A percentile compares a stretch with the other conserved stretches of the same genome.
Conservation (phyloP, 2,113 vertebrate genomes). For the Chaetodon trifascialis region DNA sequence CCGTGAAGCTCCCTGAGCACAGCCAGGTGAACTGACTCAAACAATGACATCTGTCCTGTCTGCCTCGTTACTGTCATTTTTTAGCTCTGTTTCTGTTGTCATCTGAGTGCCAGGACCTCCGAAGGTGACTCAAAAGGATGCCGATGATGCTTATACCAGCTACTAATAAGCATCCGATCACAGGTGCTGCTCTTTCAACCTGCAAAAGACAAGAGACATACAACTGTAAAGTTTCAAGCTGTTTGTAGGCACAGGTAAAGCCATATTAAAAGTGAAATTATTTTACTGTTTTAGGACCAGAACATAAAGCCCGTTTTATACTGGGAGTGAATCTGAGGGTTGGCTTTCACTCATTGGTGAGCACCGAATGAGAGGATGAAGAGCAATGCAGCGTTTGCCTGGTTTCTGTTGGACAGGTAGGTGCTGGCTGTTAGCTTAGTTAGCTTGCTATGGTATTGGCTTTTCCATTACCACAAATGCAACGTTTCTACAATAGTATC, state of each 20-base stretch:
- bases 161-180: neutral
- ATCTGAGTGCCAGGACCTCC: conserved; percentile 21
- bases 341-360: too few species aligned
- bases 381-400: too few species aligned
- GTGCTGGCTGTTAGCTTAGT: too few species aligned
- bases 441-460: too few species aligned
- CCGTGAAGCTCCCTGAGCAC: neutral
- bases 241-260: too few species aligned
- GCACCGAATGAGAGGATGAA: too few species aligned
- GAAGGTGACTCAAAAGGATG: conserved; percentile 12
- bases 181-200: conserved; percentile 24
- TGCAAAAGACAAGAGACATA: neutral
- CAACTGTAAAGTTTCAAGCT: too few species aligned
- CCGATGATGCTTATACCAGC: neutral
- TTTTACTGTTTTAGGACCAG: neutral
- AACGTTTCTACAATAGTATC: too few species aligned
- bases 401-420: too few species aligned
- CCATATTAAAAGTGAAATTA: neutral
- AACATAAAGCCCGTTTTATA: too few species aligned
- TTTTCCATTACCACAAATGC: too few species aligned
- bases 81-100: neutral
- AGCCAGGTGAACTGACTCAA: neutral
- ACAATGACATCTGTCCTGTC: neutral
- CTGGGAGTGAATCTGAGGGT: too few species aligned
- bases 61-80: neutral